Conservation (phyloP, 2,797 vertebrate genomes). For the Poecilia wingei region DNA sequence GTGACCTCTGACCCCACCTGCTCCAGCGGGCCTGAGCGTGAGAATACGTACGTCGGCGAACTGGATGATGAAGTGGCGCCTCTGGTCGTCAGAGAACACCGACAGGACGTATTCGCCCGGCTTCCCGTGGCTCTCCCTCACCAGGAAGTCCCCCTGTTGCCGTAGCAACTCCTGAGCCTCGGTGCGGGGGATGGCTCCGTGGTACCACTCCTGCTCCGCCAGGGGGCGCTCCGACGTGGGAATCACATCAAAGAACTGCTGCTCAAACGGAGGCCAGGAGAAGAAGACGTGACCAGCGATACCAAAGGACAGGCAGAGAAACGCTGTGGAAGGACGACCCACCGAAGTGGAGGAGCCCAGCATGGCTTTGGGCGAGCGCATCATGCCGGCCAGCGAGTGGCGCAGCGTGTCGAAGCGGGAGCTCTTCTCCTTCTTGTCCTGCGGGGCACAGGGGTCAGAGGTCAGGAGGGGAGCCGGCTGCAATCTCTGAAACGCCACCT, state of each 20-base stretch:
- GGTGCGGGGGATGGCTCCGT: conserved; percentile 93
- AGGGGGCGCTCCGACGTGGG: conserved; percentile 89
- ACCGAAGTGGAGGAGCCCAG: conserved; percentile 89
- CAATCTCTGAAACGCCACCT: background rate
- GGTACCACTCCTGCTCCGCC: conserved; percentile 96
- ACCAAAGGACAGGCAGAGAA: background rate
- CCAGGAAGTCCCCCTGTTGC: conserved; percentile 96
- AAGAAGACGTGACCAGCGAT: background rate
- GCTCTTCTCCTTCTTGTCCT: conserved; percentile 93
- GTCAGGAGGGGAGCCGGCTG: background rate
- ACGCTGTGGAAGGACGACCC: conserved; percentile 57
- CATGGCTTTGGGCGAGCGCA: conserved; percentile 91
- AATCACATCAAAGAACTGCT: conserved; percentile 91
- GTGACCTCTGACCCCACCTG: background rate
- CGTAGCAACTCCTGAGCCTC: conserved; percentile 95
- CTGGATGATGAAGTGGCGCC: conserved; percentile 98
- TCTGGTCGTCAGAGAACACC: conserved; percentile 93
- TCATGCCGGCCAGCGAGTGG: conserved; percentile 95
- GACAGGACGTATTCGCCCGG: conserved; percentile 98
- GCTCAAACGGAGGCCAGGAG: background rate
- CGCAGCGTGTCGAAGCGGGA: conserved; percentile 95
- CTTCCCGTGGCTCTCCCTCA: conserved; percentile 96
- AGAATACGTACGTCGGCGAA: conserved; percentile 89
- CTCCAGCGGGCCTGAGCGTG: background rate
- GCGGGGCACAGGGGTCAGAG: background rate